Evolutionary conservation across 2,797 vertebrate species (phyloP).

Genomic region (Intellagama lesueurii): DNA sequence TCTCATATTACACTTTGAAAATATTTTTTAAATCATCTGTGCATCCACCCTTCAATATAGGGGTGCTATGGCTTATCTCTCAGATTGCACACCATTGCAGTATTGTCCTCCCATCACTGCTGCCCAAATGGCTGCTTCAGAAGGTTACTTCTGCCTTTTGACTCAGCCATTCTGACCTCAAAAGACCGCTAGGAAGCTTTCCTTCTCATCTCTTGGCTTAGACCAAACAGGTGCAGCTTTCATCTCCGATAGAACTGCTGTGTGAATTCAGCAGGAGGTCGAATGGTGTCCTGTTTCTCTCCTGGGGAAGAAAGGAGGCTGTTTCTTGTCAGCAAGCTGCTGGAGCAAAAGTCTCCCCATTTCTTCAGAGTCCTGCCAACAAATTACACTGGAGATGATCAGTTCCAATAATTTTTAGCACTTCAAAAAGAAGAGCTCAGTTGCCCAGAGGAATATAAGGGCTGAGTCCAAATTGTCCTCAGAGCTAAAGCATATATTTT

Average conservation of each 20-base stretch:
- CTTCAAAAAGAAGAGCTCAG: not conserved
- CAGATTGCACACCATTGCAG: not conserved
- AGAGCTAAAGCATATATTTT: no score
- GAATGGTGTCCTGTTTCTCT: conserved; percentile 40
- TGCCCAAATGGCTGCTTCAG: not conserved
- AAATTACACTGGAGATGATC: not conserved
- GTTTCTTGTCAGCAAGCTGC: conserved; percentile 25
- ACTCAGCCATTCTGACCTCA: not conserved
- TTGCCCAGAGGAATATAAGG: not conserved
- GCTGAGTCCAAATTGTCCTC: no score
- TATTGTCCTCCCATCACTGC: not conserved
- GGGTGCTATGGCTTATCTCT: not conserved
- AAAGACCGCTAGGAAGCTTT: rapidly evolving
- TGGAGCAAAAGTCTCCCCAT: conserved; percentile 6
- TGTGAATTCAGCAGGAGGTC: conserved; percentile 32
- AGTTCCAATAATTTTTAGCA: not conserved
- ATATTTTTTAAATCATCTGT: no score
- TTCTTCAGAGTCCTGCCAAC: not conserved
- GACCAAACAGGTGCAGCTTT: rapidly evolving
- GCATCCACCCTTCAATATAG: not conserved
- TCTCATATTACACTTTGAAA: not conserved
- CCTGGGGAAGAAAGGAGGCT: conserved; percentile 30
- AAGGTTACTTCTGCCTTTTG: not conserved
- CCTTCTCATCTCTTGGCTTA: conserved; percentile 22
- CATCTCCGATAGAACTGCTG: conserved; percentile 47